Conservation (phyloP, 2,888 invertebrate species). For the Drosophila picticornis region DNA sequence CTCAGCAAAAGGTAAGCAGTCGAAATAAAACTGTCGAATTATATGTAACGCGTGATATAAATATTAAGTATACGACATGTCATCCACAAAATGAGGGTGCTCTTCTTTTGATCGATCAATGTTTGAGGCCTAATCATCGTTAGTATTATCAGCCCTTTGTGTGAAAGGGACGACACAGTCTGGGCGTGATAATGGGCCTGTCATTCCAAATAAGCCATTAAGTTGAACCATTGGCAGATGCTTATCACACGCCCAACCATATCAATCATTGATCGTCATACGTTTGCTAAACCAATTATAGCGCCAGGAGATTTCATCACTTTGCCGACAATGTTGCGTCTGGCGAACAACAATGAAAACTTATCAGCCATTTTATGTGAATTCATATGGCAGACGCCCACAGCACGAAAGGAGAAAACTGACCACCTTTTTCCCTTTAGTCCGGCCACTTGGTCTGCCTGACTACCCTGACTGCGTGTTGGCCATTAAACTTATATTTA, state of each 20-base stretch:
- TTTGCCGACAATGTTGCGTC: slow-evolving; percentile 45
- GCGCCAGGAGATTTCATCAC: slow-evolving; percentile 54
- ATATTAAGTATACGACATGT: slow-evolving; percentile 47
- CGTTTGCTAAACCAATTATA: slow-evolving; percentile 62
- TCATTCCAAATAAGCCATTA: slow-evolving; percentile 26
- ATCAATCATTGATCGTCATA: slow-evolving; percentile 60
- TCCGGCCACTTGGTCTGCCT: slow-evolving; percentile 13
- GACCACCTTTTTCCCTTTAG: background rate
- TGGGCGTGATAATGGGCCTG: slow-evolving; percentile 35
- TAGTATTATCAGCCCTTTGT: slow-evolving; percentile 2
- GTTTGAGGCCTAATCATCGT: slow-evolving; percentile 9
- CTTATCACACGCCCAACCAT: slow-evolving; percentile 18
- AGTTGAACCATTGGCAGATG: slow-evolving; percentile 9
- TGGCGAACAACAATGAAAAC: slow-evolving; percentile 66
- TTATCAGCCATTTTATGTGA: slow-evolving; percentile 70
- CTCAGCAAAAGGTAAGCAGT: slow-evolving; percentile 24
- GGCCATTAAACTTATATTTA: slow-evolving; percentile 66
- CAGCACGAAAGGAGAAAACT: background rate
- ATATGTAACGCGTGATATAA: slow-evolving; percentile 26
- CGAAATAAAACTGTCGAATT: slow-evolving; percentile 23
- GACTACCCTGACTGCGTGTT: slow-evolving; percentile 34
- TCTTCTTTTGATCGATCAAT: slow-evolving; percentile 32
- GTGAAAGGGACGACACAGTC: slow-evolving; percentile 2
- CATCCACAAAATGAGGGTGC: slow-evolving; percentile 4
- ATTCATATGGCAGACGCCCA: slow-evolving; percentile 29